Conservation (phyloP, 1,140 invertebrate species). For the Bombus balteatus region DNA sequence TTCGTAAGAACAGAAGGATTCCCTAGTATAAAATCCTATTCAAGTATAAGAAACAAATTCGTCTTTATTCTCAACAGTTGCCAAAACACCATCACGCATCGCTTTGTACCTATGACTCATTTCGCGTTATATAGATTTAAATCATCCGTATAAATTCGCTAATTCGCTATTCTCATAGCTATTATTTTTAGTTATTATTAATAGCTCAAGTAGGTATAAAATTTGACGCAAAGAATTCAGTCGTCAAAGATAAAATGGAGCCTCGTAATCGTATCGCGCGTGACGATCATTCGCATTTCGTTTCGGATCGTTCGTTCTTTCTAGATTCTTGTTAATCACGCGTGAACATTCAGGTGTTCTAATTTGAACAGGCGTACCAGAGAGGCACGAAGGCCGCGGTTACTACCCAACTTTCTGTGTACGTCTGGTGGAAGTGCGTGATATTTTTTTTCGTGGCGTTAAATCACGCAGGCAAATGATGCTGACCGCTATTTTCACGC, state of each 20-base stretch:
- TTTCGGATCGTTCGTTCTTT: not conserved
- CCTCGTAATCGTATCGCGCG: not conserved
- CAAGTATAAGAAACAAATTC: not conserved
- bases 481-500: slow-evolving; percentile 62
- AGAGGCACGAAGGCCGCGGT: slow-evolving; percentile 13
- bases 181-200: no score
- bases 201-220: no score
- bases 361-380: slow-evolving; percentile 26
- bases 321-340: slow-evolving; percentile 36
- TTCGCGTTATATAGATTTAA: not conserved
- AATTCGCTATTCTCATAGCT: no score
- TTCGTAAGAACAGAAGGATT: not conserved
- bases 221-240: no score
- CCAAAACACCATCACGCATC: no score
- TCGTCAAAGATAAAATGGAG: no score
- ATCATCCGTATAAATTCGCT: not conserved
- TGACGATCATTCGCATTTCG: slow-evolving; percentile 8
- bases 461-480: slow-evolving; percentile 46
- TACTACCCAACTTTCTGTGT: slow-evolving; percentile 26
- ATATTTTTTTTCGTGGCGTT: slow-evolving; percentile 41
- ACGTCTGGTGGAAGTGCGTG: slow-evolving; percentile 10
- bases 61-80: not conserved
- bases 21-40: not conserved
- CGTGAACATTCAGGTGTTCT: slow-evolving; percentile 39
- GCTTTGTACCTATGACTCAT: not conserved